Evolutionary conservation across 2,113 vertebrate species (phyloP), one percentile per base, ranked within the genome.

Genomic region (Channa maculata): DNA sequence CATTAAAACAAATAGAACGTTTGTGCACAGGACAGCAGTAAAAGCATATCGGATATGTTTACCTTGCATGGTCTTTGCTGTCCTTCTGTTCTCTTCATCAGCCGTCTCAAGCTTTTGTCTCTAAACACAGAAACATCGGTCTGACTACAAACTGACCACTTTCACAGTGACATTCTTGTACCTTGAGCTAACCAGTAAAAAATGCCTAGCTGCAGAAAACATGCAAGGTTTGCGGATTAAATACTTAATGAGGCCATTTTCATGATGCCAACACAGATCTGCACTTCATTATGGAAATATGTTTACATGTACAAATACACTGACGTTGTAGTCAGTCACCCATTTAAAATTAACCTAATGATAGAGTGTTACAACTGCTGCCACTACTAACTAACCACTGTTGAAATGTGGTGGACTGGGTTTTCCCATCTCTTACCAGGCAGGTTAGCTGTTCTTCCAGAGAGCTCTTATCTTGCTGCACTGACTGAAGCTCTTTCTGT

Each of bases 11-110:
- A 48, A 33, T 24, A 24, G 24, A 24, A 24, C 24, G 1, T 24
- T 7, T 9, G 9, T 33, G 41, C 5, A 44, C 37, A 2, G 11
- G 49, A 1, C 1, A 24, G 24, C 36, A 8, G 36, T 0, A 7
- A 34, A 52, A 14, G 6, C 0, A 2, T 43, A 2, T n/a, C 5
- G 3, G 13, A 11, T 12, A 2, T 24, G 80, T 91, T 43, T 92
- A 99, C 98, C 97, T 96, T 95, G 94, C 93, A 95, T 92, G 66
- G 77, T 87, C 80, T 87, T 93, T 12, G 93, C 91, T 36, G 89
- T 85, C 5, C 68, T 92, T 73, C 77, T 84, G 8, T 87, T 92
- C 87, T 95, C 95, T 65, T 96, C 92, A 59, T 94, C 93, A 4
- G 93, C 93, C 24, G 45, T 72, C 53, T 94, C 91, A 34, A 96